Evolutionary conservation across 1,140 invertebrate genomes (phyloP).

Genomic region (Teleogryllus occipitalis): DNA sequence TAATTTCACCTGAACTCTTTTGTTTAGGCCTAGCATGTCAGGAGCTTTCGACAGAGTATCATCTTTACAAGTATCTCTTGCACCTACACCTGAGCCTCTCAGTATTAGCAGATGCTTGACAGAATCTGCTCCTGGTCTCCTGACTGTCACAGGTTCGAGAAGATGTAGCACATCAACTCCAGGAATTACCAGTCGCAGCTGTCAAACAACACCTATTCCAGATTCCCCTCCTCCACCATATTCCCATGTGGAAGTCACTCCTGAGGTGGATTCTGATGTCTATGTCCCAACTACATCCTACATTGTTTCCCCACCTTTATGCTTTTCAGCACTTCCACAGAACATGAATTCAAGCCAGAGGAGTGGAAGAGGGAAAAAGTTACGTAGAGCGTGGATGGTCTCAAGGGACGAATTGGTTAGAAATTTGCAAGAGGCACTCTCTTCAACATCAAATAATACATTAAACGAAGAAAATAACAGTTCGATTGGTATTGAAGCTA

Average conservation of each 20-base stretch:
- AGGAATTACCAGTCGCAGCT: conserved; percentile 15
- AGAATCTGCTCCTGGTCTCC: neutral
- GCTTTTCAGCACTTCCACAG: neutral
- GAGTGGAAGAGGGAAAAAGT: neutral
- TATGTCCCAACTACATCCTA: neutral
- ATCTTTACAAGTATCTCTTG: neutral
- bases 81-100: neutral
- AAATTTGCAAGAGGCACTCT: neutral
- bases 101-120: neutral
- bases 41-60: no score
- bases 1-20: no score
- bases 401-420: neutral
- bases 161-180: neutral
- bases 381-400: neutral
- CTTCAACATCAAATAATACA: neutral
- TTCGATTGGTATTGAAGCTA: neutral
- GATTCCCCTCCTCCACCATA: conserved; percentile 18
- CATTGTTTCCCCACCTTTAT: neutral
- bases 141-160: neutral
- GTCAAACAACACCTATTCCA: conserved; percentile 17
- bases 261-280: neutral
- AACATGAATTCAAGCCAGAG: neutral
- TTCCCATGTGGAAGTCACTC: neutral
- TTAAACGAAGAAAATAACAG: neutral
- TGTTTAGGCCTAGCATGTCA: neutral